phyloP scores from a whole-genome alignment of 2,797 vertebrate species.

The Smutsia gigantea region DNA sequence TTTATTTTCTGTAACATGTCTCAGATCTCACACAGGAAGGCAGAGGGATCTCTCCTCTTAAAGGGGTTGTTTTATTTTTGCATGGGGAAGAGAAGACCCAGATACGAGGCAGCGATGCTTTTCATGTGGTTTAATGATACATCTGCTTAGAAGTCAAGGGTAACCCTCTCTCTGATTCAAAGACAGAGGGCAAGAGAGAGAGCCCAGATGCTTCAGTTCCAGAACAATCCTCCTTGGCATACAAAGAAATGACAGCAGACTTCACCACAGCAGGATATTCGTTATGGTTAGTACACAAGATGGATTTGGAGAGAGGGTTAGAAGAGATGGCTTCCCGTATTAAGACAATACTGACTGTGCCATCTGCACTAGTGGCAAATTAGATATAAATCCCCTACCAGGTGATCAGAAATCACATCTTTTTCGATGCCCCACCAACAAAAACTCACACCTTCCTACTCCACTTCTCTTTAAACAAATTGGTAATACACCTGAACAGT shows the following conservation, averaged over 20 bases:
- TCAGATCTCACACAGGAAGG: not conserved
- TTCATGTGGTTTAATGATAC: not conserved
- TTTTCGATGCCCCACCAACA: not conserved
- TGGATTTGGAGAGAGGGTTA: not conserved
- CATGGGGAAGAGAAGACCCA: not conserved
- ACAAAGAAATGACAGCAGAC: not conserved
- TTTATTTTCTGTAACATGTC: not conserved
- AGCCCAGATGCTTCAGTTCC: not conserved
- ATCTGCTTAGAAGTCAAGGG: not conserved
- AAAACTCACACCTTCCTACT: not conserved
- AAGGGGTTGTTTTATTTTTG: not conserved
- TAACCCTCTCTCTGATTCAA: not conserved
- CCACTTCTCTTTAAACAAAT: not conserved
- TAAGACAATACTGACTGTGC: not conserved
- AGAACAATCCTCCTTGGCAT: not conserved
- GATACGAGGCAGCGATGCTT: not conserved
- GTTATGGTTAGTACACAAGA: fast-evolving
- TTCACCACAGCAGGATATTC: not conserved
- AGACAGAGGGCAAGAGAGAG: not conserved
- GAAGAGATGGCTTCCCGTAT: not conserved
- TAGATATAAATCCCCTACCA: not conserved
- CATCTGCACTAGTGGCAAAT: not conserved
- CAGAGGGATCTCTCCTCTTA: not conserved
- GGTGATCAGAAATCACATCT: not conserved
- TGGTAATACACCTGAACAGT: not conserved